A percentile compares a stretch with the other conserved stretches of the same genome.
Conservation (phyloP, 2,113 vertebrate species). For the Epinephelus cyanopodus region DNA sequence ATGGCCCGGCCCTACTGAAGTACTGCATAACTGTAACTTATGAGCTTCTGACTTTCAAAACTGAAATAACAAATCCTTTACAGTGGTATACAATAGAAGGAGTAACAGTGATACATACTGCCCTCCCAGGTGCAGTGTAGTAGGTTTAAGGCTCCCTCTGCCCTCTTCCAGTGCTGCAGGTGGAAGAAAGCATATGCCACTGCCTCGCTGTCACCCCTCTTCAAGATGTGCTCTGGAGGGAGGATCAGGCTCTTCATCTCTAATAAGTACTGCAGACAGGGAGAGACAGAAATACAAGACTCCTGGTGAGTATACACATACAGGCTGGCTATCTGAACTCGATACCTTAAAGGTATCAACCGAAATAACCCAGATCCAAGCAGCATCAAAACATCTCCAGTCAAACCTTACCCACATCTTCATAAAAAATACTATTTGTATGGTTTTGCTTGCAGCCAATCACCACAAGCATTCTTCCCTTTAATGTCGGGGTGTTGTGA, state of each 20-base stretch:
- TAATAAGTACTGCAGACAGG: constrained; percentile 91
- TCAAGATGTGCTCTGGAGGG: constrained; percentile 98
- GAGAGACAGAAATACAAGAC: constrained; percentile 20
- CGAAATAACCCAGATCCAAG: too few species aligned
- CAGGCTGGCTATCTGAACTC: too few species aligned
- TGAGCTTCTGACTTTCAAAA: neutral
- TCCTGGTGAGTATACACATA: neutral
- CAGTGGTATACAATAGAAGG: neutral
- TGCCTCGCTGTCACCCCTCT: constrained; percentile 97
- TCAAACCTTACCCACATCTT: too few species aligned
- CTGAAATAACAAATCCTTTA: neutral
- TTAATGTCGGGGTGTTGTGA: too few species aligned
- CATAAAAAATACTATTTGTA: too few species aligned
- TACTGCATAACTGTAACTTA: neutral
- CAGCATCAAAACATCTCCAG: too few species aligned
- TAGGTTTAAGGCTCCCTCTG: constrained; percentile 97
- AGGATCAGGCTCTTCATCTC: constrained; percentile 99
- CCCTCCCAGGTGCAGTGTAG: constrained; percentile 99
- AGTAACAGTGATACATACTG: constrained; percentile 87
- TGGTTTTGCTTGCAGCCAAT: too few species aligned
- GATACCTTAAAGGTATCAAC: too few species aligned
- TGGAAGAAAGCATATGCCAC: constrained; percentile 99
- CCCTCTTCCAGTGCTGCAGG: constrained; percentile 99
- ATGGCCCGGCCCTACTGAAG: neutral
- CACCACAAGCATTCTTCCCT: too few species aligned